Evolutionary conservation across 2,113 vertebrate species (phyloP), one percentile per base, ranked within the genome.

Genomic region (Clarias magur): DNA sequence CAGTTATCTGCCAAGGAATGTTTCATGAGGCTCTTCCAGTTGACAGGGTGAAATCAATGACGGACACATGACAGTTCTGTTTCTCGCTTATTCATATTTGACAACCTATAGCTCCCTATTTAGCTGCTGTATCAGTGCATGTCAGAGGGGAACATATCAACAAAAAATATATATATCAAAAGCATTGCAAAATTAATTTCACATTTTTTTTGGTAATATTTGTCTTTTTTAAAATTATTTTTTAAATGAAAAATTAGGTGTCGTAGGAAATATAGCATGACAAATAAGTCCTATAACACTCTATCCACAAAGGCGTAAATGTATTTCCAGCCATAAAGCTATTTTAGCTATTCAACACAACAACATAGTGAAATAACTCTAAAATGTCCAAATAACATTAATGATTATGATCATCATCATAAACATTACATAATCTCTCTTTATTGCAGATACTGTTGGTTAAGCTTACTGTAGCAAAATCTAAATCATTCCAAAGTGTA

Each of bases 41-140:
- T 91, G 82, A 87, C 88, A 91, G 30, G 82, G 87, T 85, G 83
- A 90, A 91, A 92, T 90, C 82, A 68, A 65, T 95, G 94, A 95
- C 84, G 92, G 95, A 95, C 92, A 94, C 92, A 90, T 95, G 94
- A 94, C 94, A 95, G 93, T 93, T 89, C 63, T 88, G 60, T 78
- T 87, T 79, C 72, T 63, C 73, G 17, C 87, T 85, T 90, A 85
- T 90, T 85, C 57, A 87, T 85, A 60, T 88, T 87, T 88, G 80
- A 90, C 84, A 70, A 87, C 57, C 72, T 87, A 73, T 85, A 84
- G 59, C 87, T 82, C 59, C 42, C 67, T 83, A 75, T 86, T 88
- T 82, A 2, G 25, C 53, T 62, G 25, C 56, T 70, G 60, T 72
- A 82, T 48, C 54, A 85, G 42, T 67, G 38, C 54, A 68, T 38